Percentiles rank a stretch among this genome's conserved stretches.
Conservation (phyloP, 2,113 vertebrate genomes). For the Heterochromis multidens region DNA sequence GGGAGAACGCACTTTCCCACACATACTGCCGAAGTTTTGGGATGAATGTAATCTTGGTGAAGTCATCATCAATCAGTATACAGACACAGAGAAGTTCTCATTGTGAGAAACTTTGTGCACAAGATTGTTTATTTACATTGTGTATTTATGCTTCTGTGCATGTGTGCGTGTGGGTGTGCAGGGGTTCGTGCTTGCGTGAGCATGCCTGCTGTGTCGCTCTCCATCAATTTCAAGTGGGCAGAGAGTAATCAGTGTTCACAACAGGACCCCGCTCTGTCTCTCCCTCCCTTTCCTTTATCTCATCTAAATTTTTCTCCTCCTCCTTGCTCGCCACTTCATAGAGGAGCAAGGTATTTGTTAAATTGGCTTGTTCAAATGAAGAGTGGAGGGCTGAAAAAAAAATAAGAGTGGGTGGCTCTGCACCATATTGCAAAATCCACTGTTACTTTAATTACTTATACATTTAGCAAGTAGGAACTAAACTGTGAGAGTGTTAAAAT, state of each 20-base stretch:
- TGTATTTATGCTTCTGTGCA: background rate
- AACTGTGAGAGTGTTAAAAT: background rate
- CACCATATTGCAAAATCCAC: background rate
- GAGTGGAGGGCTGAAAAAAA: background rate
- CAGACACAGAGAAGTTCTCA: constrained; percentile 1
- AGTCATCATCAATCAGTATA: constrained; percentile 54
- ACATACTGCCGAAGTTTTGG: constrained; percentile 5
- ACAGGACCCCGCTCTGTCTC: constrained; percentile 53
- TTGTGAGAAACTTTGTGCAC: background rate
- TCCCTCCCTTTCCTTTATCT: constrained; percentile 42
- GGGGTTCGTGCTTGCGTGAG: background rate
- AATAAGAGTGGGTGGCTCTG: background rate
- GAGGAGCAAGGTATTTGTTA: constrained; percentile 8
- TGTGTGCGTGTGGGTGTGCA: background rate
- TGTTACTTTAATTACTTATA: background rate
- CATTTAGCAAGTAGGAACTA: background rate
- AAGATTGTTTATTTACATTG: background rate
- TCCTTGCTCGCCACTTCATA: background rate
- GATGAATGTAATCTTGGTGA: constrained; percentile 26
- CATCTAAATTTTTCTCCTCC: constrained; percentile 54
- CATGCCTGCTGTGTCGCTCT: constrained; percentile 58
- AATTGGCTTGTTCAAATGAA: background rate
- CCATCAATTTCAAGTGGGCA: constrained; percentile 70
- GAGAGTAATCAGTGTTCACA: constrained; percentile 73
- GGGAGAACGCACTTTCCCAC: background rate